Conservation (phyloP, 1,140 invertebrate genomes). For the Nylanderia fulva region DNA sequence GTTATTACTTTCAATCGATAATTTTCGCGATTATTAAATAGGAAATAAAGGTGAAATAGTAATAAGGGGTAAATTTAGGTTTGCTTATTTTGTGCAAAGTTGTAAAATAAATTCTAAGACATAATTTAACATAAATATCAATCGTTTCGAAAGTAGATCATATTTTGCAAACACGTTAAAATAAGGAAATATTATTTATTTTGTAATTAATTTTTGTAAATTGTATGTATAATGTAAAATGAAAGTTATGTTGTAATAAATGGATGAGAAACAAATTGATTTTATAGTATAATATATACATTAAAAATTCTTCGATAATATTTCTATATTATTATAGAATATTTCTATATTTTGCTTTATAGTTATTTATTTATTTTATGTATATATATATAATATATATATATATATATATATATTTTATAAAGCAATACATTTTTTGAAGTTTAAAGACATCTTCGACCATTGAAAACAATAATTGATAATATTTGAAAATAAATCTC, state of each 20-base stretch:
- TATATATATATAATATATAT: no score
- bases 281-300: neutral
- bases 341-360: neutral
- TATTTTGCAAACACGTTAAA: neutral
- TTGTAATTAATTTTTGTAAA: slow-evolving; percentile 32
- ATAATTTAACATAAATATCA: neutral
- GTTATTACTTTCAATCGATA: neutral
- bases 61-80: neutral
- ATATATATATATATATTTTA: no score
- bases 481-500: neutral
- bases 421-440: neutral
- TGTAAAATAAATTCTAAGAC: slow-evolving; percentile 10
- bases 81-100: slow-evolving; percentile 2
- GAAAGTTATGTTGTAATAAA: slow-evolving; percentile 5
- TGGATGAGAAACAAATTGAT: slow-evolving; percentile 37
- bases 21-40: neutral
- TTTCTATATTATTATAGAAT: neutral
- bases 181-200: neutral
- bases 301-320: neutral
- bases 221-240: slow-evolving; percentile 12
- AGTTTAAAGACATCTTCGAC: no score
- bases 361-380: neutral
- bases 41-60: neutral
- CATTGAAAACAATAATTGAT: neutral
- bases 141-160: neutral